Base-by-base conservation (phyloP, 2,797 vertebrate genomes). In the Poliocrania exsul region DNA sequence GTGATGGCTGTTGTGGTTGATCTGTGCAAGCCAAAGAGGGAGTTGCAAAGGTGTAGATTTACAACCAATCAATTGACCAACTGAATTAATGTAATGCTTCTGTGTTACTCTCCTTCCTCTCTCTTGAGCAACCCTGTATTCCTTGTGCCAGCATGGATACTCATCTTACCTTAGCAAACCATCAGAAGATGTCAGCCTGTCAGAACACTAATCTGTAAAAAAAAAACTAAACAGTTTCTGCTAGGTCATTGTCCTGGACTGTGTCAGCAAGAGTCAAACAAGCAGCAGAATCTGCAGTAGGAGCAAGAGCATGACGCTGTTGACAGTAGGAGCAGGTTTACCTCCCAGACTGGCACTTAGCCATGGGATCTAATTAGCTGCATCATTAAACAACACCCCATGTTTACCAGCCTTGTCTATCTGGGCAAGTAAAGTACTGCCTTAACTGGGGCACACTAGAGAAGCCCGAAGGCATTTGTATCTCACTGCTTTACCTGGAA, bases 81-180 rank as follows among this genome's bases (percentile, higher is more conserved):
- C 16, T 1, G 2, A 88, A 86, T 61, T 74, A 72, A 62, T 20
- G 26, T 61, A 35, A 72, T 78, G 31, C 50, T 94, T 46, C 61
- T 69, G 10, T 78, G 40, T 85, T 82, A 64, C 24, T 65, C 20
- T 66, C 19, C 82, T 89, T 66, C n/a, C 61, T 73, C 65, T 40
- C 42, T 90, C 85, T 83, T 91, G 58, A 83, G 87, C 75, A 88
- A 83, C 8, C 1, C 58, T 84, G 24, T 24, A 49, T 62, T 16
- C 29, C 40, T 54, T 38, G 37, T 91, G 69, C 61, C 85, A 90
- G 81, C 16, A 38, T 21, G 42, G 81, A 72, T 65, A 42, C 69
- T 94, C 61, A 56, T 86, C 31, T 71, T 82, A 57, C 75, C n/a
- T 72, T 83, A 91, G 82, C 91, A 81, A 81, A 65, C 31, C 80